Conservation (phyloP, 1,140 invertebrate genomes). For the Diploscapter pachys region DNA sequence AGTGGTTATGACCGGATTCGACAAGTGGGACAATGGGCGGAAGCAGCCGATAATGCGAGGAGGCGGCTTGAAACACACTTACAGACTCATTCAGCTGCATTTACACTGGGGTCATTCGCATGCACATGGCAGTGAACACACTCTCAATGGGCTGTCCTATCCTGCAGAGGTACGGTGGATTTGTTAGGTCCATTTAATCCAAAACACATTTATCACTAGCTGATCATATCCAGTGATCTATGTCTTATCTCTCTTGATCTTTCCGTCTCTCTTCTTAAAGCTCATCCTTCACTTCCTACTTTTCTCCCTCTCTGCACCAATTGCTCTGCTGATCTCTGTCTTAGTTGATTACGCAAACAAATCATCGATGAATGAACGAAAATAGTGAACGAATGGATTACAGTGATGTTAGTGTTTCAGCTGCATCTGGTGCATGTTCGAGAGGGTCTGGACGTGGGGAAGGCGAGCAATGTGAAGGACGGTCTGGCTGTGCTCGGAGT, state of each 20-base stretch:
- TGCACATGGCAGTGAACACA: conserved; percentile 79
- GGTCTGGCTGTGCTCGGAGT: conserved; percentile 57
- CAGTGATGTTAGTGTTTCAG: conserved; percentile 65
- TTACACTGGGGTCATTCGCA: conserved; percentile 82
- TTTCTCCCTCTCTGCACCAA: too few relatives aligned
- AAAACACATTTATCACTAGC: too few relatives aligned
- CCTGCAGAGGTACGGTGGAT: conserved; percentile 52
- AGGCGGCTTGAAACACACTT: conserved; percentile 70
- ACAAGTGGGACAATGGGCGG: conserved; percentile 38
- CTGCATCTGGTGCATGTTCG: conserved; percentile 57
- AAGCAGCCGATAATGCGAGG: conserved; percentile 62
- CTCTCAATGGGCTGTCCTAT: conserved; percentile 70
- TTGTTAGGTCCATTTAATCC: conserved; percentile 53
- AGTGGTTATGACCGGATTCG: conserved; percentile 55
- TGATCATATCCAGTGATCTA: too few relatives aligned
- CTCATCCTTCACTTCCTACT: too few relatives aligned
- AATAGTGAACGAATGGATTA: conserved; percentile 59
- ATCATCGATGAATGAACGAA: neutral
- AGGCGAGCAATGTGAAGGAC: conserved; percentile 40
- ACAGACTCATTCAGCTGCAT: conserved; percentile 77
- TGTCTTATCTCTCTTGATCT: too few relatives aligned
- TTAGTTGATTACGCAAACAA: neutral
- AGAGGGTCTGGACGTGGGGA: conserved; percentile 40
- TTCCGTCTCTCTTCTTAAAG: too few relatives aligned
- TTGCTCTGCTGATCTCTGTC: conserved; percentile 29